Base-by-base conservation (phyloP, 2,113 vertebrate genomes). In the Thamnaconus septentrionalis region DNA sequence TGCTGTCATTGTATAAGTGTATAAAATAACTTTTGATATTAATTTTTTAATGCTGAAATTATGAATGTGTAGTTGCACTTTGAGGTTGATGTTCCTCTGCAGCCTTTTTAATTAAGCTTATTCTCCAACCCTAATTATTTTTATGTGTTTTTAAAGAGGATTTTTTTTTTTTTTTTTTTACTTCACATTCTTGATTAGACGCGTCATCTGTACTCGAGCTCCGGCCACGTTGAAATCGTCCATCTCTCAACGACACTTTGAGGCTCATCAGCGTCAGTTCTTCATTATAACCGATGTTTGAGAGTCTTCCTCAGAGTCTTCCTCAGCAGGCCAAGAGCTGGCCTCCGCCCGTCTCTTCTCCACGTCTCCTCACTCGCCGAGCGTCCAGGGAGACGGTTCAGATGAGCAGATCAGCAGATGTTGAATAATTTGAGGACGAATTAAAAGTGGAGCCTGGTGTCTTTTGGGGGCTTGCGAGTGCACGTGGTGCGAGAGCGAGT, bases 261-360 rank as follows among this genome's bases (percentile, higher is more conserved):
- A 60, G 59, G 58, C 62, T 82, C 61, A 78, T 78, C 74, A 75
- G 46, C 65, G 61, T 31, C 18, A 31, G 18, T 31, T 31, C 18
- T 31, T 31, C 18, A 31, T 31, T 31, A 31, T 31, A 31, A 31
- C 18, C 18, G 18, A 31, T 1, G 18, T 2, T 31, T 31, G 18
- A 31, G 18, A 31, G 18, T 31, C 18, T 31, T 31, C 18, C 18
- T 31, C 18, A 31, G 18, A 31, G 18, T 31, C 18, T 31, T 31
- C 18, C 18, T 31, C 18, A 31, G 18, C 18, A 1, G 18, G 18
- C 18, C 18, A 31, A 31, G 18, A 31, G 18, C 18, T 2, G 18
- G 18, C 18, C 18, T 31, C 18, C 18, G 18, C 2, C 18, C 18
- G 18, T 31, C 18, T 31, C 18, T 2, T 31, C 18, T 31, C 18